phyloP scores from a whole-genome alignment of 2,888 invertebrate species.

The Geophilus truncorum region DNA sequence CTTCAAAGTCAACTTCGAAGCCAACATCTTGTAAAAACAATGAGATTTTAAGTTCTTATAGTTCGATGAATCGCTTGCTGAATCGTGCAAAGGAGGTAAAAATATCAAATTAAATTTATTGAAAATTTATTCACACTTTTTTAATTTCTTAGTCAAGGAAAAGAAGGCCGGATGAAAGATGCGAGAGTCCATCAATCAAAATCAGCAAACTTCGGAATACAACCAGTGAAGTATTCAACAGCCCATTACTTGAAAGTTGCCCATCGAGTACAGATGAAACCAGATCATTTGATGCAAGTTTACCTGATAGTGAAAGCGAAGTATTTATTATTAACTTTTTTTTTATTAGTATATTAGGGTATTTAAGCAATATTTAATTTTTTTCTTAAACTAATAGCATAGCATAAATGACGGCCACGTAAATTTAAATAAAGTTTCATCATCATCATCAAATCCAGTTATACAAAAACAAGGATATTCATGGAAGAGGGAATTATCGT shows the following conservation, averaged over 20 bases:
- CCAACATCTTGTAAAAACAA: not conserved
- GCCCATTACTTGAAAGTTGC: not conserved
- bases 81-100: not conserved
- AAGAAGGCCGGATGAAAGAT: not conserved
- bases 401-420: not conserved
- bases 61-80: not conserved
- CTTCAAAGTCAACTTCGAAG: not conserved
- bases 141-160: not conserved
- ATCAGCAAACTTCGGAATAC: not conserved
- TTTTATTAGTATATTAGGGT: not conserved
- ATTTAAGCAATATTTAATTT: not conserved
- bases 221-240: not conserved
- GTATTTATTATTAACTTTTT: not conserved
- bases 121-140: not conserved
- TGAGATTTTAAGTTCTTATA: not conserved
- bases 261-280: not conserved
- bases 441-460: not conserved
- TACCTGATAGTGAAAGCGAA: not conserved
- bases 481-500: not conserved
- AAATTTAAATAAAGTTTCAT: not conserved
- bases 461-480: not conserved
- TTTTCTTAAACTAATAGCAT: not conserved
- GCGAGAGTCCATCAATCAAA: not conserved
- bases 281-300: not conserved
- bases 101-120: not conserved